A percentile compares a stretch with the other conserved stretches of the same genome.
phyloP scores from a whole-genome alignment of 2,113 vertebrate species.

The Percopsis transmontana region DNA sequence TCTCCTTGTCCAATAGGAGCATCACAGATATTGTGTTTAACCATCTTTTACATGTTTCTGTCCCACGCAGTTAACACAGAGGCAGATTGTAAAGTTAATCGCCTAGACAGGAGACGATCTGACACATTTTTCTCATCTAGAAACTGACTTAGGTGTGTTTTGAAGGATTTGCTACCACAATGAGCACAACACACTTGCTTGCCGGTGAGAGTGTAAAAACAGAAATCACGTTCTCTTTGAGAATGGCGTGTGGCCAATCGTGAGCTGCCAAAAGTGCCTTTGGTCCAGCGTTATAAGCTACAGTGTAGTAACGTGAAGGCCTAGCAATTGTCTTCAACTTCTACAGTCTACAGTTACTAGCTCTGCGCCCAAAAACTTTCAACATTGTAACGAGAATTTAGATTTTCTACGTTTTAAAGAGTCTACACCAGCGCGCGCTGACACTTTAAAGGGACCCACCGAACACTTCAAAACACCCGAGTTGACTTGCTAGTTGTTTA shows the following conservation, averaged over 20 bases:
- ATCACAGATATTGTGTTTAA: slow-evolving; percentile 32
- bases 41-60: slow-evolving; percentile 13
- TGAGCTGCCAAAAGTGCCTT: slow-evolving; percentile 51
- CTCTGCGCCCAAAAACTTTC: not conserved
- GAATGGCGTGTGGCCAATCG: slow-evolving; percentile 38
- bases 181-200: slow-evolving; percentile 33
- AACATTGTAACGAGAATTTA: too few relatives aligned
- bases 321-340: not conserved
- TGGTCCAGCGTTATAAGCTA: not conserved
- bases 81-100: too few relatives aligned
- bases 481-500: slow-evolving; percentile 67
- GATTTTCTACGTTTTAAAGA: not conserved
- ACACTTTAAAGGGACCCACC: not conserved
- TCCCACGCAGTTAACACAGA: slow-evolving; percentile 4
- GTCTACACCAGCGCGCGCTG: slow-evolving; percentile 14
- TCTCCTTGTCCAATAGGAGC: slow-evolving; percentile 39
- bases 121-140: not conserved
- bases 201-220: slow-evolving; percentile 9
- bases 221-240: slow-evolving; percentile 31
- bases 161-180: slow-evolving; percentile 33
- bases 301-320: not conserved
- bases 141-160: slow-evolving; percentile 23
- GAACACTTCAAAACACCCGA: slow-evolving; percentile 5
- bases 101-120: too few relatives aligned
- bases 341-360: not conserved